These are phyloP conservation scores for Oreotragus oreotragus DNA, from an alignment of 2,113 vertebrate genomes.

Conservation along the genomic window DNA sequence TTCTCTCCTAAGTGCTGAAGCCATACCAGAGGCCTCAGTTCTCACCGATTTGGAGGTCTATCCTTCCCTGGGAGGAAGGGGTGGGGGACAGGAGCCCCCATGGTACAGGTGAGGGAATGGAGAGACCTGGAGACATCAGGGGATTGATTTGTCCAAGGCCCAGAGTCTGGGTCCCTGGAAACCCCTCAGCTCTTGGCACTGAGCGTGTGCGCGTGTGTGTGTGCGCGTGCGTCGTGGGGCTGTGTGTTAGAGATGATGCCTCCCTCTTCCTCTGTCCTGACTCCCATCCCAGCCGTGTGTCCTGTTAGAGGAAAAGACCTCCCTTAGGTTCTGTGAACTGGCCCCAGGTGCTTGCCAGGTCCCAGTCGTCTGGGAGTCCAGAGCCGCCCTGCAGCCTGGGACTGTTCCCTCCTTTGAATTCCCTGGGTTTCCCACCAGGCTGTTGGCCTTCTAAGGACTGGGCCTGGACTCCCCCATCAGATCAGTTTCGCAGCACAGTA, in stretches of 20 bases:
- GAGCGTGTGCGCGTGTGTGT: neutral
- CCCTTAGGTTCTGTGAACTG: neutral
- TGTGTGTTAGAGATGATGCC: neutral
- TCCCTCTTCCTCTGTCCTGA: neutral
- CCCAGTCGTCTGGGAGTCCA: neutral
- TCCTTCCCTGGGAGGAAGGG: neutral
- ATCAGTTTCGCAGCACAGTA: neutral
- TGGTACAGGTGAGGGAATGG: neutral
- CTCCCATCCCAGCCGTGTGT: neutral
- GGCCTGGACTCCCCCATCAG: neutral
- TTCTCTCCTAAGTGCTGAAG: neutral
- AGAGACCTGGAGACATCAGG: neutral
- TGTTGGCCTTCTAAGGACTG: neutral
- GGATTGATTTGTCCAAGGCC: neutral
- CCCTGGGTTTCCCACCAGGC: neutral
- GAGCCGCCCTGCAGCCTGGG: fast-evolving
- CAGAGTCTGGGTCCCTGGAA: neutral
- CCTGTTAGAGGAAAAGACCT: neutral
- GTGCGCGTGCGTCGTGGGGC: fast-evolving
- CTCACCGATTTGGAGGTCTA: neutral
- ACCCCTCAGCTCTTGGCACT: neutral
- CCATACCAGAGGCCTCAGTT: neutral
- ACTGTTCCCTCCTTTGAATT: neutral
- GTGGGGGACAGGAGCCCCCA: neutral
- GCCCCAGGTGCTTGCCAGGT: neutral